These are phyloP conservation scores for Denticeps clupeoides DNA, from an alignment of 2,797 vertebrate species.

Conservation along the genomic window DNA sequence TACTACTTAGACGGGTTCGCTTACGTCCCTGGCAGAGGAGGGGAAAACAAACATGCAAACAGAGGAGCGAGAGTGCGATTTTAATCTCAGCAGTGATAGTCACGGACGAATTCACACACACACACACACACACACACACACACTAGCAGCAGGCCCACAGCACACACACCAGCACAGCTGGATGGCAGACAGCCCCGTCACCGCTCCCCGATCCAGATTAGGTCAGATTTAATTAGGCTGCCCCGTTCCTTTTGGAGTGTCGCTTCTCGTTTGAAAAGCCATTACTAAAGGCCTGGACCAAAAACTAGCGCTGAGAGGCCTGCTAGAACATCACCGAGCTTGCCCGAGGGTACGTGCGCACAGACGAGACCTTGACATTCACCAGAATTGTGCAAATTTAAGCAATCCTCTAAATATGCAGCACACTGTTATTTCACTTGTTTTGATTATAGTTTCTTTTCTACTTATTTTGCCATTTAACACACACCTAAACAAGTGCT, in stretches of 20 bases:
- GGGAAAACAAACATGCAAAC: conserved; percentile 32
- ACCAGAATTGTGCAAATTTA: neutral
- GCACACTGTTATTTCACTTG: conserved; percentile 13
- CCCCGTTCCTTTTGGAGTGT: conserved; percentile 55
- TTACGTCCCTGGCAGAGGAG: too few relatives aligned
- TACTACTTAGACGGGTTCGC: too few relatives aligned
- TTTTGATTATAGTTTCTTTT: conserved; percentile 30
- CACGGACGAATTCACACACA: conserved; percentile 24
- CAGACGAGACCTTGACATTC: neutral
- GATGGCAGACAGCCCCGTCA: conserved; percentile 46
- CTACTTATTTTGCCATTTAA: conserved; percentile 32
- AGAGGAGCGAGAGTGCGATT: conserved; percentile 36
- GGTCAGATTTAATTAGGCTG: conserved; percentile 65
- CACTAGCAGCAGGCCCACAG: conserved; percentile 2
- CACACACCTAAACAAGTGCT: conserved; percentile 28
- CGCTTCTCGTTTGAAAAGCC: conserved; percentile 54
- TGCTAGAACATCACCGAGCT: conserved; percentile 40
- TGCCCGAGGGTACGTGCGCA: conserved; percentile 23
- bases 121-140: conserved; percentile 9
- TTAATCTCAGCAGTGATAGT: conserved; percentile 24
- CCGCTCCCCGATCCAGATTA: conserved; percentile 49
- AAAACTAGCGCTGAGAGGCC: conserved; percentile 28
- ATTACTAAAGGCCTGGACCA: conserved; percentile 49
- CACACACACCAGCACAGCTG: conserved; percentile 43
- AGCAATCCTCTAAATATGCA: neutral